Base-by-base conservation (phyloP, 2,888 invertebrate species). In the Eilema caniola region DNA sequence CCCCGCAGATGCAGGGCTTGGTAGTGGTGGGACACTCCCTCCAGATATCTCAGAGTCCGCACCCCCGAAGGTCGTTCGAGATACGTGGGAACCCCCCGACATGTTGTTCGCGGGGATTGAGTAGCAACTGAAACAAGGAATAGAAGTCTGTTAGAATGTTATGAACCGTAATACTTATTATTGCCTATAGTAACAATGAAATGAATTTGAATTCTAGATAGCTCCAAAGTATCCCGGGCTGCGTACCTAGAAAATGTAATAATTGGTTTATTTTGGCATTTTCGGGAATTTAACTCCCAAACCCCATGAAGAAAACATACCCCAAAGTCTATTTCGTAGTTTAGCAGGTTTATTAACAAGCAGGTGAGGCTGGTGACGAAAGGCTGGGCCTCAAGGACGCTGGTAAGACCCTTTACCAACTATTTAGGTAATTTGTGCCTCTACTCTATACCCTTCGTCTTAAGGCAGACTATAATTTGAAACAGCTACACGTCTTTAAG, bases 1-100 rank as follows among this genome's bases (percentile, higher is more conserved):
- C 72, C 96, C 96, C 63, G 97, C 96, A 28, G 97, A 97, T 37
- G 97, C 97, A 57, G 97, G 97, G 73, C 97, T 97, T 70, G 97
- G 97, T 80, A 97, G 89, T n/a, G 97, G 96, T 60, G 96, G 95
- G 25, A 93, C 96, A 82, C 96, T 93, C 76, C 96, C 92, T 0
- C 88, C 88, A 0, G 94, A 94, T 62, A 96, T 89, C 88, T 94
- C 89, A n/a, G 95, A 94, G 75, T 92, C 94, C 14, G 89, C 86
- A 84, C 90, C 90, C 0, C 90, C 92, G 65, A 90, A 94, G 0
- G 96, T 95, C 79, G 96, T 94, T 77, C 97, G 90, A 78, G 97
- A 94, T 80, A 95, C 95, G 78, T 95, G 95, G 0, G 95, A 95
- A 86, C 96, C 96, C 70, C 97, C 96, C 84, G 97, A 96, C 93